Conservation (phyloP, 2,888 invertebrate genomes). For the Caenorhabditis sp. region DNA sequence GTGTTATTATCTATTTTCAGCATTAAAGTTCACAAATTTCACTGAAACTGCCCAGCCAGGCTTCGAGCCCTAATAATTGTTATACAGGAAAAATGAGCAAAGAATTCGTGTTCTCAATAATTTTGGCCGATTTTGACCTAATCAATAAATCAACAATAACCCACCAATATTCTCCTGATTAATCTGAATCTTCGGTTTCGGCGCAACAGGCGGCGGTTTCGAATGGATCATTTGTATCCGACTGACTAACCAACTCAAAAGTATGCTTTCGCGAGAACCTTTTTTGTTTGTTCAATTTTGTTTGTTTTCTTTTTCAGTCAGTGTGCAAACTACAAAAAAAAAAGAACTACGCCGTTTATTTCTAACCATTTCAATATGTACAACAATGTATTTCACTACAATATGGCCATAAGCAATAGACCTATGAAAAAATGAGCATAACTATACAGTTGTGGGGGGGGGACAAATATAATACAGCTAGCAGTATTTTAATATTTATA, state of each 20-base stretch:
- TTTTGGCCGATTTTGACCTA: too few relatives aligned
- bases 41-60: too few relatives aligned
- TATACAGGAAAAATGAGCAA: too few relatives aligned
- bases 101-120: too few relatives aligned
- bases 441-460: not conserved
- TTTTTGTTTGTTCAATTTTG: not conserved
- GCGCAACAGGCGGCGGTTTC: conserved; percentile 17
- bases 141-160: too few relatives aligned
- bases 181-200: conserved; percentile 16
- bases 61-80: too few relatives aligned
- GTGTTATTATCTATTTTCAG: too few relatives aligned
- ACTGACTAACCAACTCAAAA: too few relatives aligned
- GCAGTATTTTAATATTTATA: too few relatives aligned
- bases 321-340: not conserved
- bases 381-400: not conserved
- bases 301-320: not conserved
- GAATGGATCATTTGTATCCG: not conserved
- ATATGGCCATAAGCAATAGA: not conserved
- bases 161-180: conserved; percentile 32
- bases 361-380: not conserved
- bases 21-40: too few relatives aligned
- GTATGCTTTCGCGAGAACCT: not conserved
- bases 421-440: not conserved
- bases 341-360: not conserved
- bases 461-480: too few relatives aligned